Conservation (phyloP, 2,888 invertebrate species). For the Pollenia amentaria region DNA sequence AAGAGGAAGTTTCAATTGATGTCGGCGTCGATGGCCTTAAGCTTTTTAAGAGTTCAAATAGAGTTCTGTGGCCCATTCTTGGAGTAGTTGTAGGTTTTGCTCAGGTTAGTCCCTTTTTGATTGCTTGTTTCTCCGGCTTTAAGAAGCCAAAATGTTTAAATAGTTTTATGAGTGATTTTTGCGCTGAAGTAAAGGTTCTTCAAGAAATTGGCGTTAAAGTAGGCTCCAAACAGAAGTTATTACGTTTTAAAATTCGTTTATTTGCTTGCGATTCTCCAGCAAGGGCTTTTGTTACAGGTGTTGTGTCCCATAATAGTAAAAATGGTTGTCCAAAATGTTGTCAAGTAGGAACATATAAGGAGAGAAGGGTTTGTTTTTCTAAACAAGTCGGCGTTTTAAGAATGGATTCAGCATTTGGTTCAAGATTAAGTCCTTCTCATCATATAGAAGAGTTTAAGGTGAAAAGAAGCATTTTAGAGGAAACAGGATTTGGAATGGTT, state of each 20-base stretch:
- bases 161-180: conserved; percentile 56
- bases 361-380: conserved; percentile 39
- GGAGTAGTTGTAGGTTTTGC: conserved; percentile 50
- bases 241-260: conserved; percentile 41
- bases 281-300: conserved; percentile 53
- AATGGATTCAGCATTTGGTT: conserved; percentile 46
- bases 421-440: conserved; percentile 7
- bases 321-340: conserved; percentile 38
- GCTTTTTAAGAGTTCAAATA: conserved; percentile 52
- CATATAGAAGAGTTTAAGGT: conserved; percentile 39
- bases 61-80: conserved; percentile 41
- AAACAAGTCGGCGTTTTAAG: conserved; percentile 27
- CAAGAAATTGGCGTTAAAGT: conserved; percentile 9
- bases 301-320: conserved; percentile 19
- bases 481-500: too few relatives aligned
- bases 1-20: conserved; percentile 38
- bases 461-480: conserved; percentile 37
- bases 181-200: conserved; percentile 42
- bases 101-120: conserved; percentile 40
- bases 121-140: conserved; percentile 60
- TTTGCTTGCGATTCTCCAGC: conserved; percentile 63
- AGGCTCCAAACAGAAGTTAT: conserved; percentile 9
- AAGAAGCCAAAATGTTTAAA: conserved; percentile 45
- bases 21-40: conserved; percentile 7
- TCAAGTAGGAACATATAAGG: conserved; percentile 25